Conservation (phyloP, 1,140 invertebrate species). For the Condylostylus longicornis region DNA sequence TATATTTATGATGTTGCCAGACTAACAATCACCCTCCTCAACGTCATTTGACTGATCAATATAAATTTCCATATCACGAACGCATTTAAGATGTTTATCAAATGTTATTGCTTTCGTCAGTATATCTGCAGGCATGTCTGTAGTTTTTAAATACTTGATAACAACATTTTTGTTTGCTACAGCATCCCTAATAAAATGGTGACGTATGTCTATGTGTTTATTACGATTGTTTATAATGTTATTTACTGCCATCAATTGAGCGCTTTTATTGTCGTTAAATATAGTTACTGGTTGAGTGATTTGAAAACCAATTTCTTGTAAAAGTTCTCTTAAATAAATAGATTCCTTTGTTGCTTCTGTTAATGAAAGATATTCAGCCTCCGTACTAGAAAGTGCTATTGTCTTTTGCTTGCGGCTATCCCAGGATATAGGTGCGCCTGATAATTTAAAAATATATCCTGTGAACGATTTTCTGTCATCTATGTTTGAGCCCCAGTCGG, state of each 20-base stretch:
- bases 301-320: neutral
- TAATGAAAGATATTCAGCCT: constrained; percentile 26
- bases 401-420: constrained; percentile 19
- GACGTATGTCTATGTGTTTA: constrained; percentile 17
- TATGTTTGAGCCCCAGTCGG: constrained; percentile 22
- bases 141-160: constrained; percentile 12
- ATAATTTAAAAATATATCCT: constrained; percentile 19
- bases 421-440: constrained; percentile 17
- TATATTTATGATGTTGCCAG: no score
- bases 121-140: constrained; percentile 13
- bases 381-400: constrained; percentile 20
- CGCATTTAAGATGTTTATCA: no score
- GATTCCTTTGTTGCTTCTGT: constrained; percentile 12
- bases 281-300: constrained; percentile 1
- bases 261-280: constrained; percentile 15
- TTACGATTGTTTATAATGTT: constrained; percentile 8
- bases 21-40: no score
- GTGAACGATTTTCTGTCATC: constrained; percentile 15
- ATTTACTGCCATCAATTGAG: constrained; percentile 13
- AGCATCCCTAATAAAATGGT: constrained; percentile 14
- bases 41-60: no score
- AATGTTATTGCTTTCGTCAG: constrained; percentile 12
- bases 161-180: constrained; percentile 4
- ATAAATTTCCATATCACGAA: no score
- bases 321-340: constrained; percentile 5